phyloP scores from a whole-genome alignment of 2,888 invertebrate species.

The Eurytoma californica region DNA sequence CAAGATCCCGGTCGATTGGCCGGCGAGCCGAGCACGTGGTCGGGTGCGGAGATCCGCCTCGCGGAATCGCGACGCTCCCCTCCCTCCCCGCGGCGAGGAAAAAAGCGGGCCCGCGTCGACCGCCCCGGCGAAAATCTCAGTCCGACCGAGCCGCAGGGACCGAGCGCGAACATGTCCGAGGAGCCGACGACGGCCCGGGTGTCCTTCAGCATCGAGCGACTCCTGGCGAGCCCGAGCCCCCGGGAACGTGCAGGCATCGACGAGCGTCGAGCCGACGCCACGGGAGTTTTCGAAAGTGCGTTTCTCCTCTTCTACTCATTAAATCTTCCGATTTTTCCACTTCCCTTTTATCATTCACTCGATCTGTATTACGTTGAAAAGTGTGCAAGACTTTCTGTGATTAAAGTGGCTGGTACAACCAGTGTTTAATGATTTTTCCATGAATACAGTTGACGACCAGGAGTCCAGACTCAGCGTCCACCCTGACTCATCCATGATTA shows the following conservation, averaged over 20 bases:
- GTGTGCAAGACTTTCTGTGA: too few species aligned
- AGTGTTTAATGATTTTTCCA: conserved; percentile 6
- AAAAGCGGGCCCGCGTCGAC: neutral
- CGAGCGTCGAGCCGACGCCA: neutral
- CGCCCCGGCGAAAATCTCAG: neutral
- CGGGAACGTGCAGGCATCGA: neutral
- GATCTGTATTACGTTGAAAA: too few species aligned
- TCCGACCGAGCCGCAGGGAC: neutral
- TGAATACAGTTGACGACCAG: conserved; percentile 61
- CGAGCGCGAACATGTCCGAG: conserved; percentile 36
- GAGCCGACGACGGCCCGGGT: conserved; percentile 16
- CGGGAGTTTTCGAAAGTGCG: too few species aligned
- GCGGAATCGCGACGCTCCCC: neutral
- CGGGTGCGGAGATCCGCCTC: conserved; percentile 36
- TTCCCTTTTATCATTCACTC: too few species aligned
- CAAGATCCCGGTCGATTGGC: conserved; percentile 66
- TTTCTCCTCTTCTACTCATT: too few species aligned
- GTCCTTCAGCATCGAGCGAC: conserved; percentile 71
- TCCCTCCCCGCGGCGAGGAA: conserved; percentile 6
- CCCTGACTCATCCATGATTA: conserved; percentile 69
- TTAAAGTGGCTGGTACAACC: too few species aligned
- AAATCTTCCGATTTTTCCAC: too few species aligned
- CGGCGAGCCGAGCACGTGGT: conserved; percentile 51
- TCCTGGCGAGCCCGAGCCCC: conserved; percentile 67
- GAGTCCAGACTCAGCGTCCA: conserved; percentile 63